These are phyloP conservation scores for Eupithecia abbreviata DNA, from an alignment of 2,888 invertebrate genomes.

Conservation along the genomic window DNA sequence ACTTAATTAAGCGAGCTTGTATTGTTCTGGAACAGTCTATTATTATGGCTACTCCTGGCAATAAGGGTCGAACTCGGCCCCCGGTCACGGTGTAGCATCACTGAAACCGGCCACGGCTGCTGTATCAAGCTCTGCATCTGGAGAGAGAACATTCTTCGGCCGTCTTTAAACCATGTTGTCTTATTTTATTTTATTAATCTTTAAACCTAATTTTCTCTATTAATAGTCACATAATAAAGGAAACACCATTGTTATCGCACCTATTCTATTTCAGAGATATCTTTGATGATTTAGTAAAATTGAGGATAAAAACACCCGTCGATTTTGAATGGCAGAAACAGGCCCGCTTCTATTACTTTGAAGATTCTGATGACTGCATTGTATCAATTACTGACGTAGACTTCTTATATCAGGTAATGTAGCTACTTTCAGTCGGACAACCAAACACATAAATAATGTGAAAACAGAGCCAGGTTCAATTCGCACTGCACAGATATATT, in stretches of 20 bases:
- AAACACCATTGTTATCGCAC: not conserved
- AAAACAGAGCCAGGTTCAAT: not conserved
- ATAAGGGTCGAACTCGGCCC: too few species aligned
- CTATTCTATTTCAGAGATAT: conserved; percentile 86
- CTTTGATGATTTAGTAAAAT: conserved; percentile 90
- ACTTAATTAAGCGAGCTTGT: too few species aligned
- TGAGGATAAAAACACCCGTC: conserved; percentile 85
- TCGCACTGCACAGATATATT: not conserved
- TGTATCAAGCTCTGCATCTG: too few species aligned
- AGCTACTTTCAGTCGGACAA: not conserved
- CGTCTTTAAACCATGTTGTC: too few species aligned
- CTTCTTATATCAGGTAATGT: conserved; percentile 88
- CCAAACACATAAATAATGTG: too few species aligned
- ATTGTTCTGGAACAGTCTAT: too few species aligned
- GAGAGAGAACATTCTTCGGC: too few species aligned
- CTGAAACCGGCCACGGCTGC: too few species aligned
- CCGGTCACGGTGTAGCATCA: too few species aligned
- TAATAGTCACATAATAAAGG: not conserved
- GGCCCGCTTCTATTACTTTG: conserved; percentile 92
- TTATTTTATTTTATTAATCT: too few species aligned
- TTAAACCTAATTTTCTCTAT: too few species aligned
- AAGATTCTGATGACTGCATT: conserved; percentile 89
- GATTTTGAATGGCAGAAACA: conserved; percentile 97
- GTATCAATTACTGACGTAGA: conserved; percentile 93
- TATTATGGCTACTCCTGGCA: too few species aligned